Evolutionary conservation across 2,888 invertebrate species (phyloP), one percentile per base, ranked within the genome.

Genomic region (Phania funesta): DNA sequence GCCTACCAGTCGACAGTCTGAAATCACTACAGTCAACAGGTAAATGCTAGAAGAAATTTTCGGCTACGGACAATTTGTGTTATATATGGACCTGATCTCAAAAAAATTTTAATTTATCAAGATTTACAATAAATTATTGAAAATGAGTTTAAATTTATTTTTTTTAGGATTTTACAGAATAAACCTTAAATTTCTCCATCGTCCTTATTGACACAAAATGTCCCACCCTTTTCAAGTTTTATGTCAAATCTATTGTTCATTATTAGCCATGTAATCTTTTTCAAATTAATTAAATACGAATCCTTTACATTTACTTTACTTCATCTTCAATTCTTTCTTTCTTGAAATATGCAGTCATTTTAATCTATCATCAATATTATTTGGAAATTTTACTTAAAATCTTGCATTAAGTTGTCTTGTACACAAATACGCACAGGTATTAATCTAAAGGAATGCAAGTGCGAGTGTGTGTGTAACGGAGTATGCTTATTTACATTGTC

Each of bases 221-320:
- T 44, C 46, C 80, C 62, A 56, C 80, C 80, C n/a, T 46, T 80
- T 80, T 80, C 8, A 50, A 56, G 68, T 80, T 80, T 38, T 54
- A 68, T 68, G 80, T 74, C 75, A 68, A 80, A 68, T 74, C 67
- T 62, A 68, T 74, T 79, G 78, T 58, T 32, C 78, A 78, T 65
- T 78, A 78, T 78, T 78, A 65, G 65, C 71, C 71, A 71, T 77
- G 81, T 81, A 67, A 81, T 77, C 77, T 73, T 75, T 50, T 68
- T 54, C 35, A 75, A 75, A 75, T 82, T 82, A 78, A 82, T 82
- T 82, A 82, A 82, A 60, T 35, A 52, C 18, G 24, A 46, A 74
- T 46, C 46, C 64, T 26, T 16, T 52, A 44, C 52, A 44, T 52
- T 41, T 68, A 38, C 38, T 54, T 41, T 9, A 48, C 22, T 22